Percentiles rank a stretch among this genome's conserved stretches.
Evolutionary conservation across 2,888 invertebrate genomes (phyloP).

Genomic region (Parnassius orleans): DNA sequence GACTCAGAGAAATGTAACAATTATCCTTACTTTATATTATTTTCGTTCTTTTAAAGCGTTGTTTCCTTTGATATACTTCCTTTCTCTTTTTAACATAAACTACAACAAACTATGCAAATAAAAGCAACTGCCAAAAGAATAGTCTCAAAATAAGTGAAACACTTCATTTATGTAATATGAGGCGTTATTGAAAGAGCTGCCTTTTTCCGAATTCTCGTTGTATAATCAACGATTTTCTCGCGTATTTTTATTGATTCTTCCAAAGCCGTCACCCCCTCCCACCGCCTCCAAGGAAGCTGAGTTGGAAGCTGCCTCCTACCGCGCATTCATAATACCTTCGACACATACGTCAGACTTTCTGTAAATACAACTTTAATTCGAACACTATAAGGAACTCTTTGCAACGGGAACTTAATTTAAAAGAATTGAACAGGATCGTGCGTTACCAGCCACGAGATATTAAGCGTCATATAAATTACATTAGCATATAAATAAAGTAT

Average conservation of each 20-base stretch:
- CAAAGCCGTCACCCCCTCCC: constrained; percentile 47
- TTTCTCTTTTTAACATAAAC: too few species aligned
- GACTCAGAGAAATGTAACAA: too few species aligned
- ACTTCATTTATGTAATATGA: constrained; percentile 39
- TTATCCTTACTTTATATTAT: too few species aligned
- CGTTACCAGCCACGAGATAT: constrained; percentile 79
- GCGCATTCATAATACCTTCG: constrained; percentile 80
- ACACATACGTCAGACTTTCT: constrained; percentile 59
- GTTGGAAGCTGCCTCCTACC: constrained; percentile 77
- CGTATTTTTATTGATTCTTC: constrained; percentile 80
- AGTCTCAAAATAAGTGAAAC: too few species aligned
- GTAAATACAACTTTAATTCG: constrained; percentile 58
- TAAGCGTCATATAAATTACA: constrained; percentile 81
- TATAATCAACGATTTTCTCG: constrained; percentile 80
- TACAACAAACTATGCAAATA: too few species aligned
- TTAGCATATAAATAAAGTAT: constrained; percentile 82
- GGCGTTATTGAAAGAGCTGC: constrained; percentile 65
- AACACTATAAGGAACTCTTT: constrained; percentile 51
- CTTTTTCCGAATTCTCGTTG: constrained; percentile 70
- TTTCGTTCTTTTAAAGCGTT: too few species aligned
- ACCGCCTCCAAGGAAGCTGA: constrained; percentile 65
- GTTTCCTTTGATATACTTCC: too few species aligned
- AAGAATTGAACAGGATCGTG: constrained; percentile 77
- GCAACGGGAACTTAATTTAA: constrained; percentile 38
- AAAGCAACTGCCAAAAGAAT: too few species aligned